Conservation (phyloP, 1,140 invertebrate species). For the Scaptodrosophila lebanonensis region DNA sequence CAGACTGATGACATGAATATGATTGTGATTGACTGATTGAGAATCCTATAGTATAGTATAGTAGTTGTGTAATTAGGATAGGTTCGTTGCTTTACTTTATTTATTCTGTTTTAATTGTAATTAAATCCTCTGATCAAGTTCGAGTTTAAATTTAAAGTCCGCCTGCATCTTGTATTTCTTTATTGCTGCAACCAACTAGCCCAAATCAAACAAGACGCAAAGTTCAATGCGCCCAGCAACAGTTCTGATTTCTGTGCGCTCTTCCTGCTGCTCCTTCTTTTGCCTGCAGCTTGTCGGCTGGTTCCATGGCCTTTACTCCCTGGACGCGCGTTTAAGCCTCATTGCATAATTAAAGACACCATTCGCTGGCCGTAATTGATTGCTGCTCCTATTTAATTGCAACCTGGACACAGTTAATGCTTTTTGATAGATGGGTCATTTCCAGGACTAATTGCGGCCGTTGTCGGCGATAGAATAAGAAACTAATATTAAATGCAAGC, state of each 20-base stretch:
- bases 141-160: conserved; percentile 1
- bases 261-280: no score
- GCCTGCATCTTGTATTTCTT: conserved; percentile 1
- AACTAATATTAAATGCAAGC: no score
- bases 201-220: conserved; percentile 21
- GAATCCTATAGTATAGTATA: not conserved
- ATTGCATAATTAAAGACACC: conserved; percentile 57
- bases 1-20: conserved; percentile 1
- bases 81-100: conserved; percentile 21
- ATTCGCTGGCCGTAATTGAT: conserved; percentile 31
- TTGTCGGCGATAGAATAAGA: no score
- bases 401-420: no score
- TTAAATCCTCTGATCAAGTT: conserved; percentile 19
- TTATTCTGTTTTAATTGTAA: conserved; percentile 15
- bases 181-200: conserved; percentile 1
- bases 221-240: conserved; percentile 51
- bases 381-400: no score
- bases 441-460: no score
- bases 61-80: conserved; percentile 6
- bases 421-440: no score
- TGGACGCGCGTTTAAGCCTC: conserved; percentile 32
- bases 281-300: no score
- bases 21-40: conserved; percentile 20
- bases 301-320: conserved; percentile 6
- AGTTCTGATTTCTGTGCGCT: conserved; percentile 12